These are phyloP conservation scores for Hesperophylax magnus DNA, from an alignment of 1,140 invertebrate species.

Conservation along the genomic window DNA sequence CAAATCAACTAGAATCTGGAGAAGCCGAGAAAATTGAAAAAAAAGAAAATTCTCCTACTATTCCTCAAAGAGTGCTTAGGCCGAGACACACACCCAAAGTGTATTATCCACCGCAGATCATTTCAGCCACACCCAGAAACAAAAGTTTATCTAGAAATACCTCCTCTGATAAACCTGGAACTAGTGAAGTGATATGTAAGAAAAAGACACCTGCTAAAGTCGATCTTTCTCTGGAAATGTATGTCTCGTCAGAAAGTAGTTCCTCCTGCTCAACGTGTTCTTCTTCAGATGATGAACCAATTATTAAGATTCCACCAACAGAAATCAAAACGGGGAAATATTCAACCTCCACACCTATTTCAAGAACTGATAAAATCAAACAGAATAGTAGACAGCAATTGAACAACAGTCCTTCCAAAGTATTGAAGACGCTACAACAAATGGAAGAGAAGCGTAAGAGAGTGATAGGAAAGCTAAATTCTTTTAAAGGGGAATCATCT, in stretches of 20 bases:
- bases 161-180: constrained; percentile 4
- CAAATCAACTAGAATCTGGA: not conserved
- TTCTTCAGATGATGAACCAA: not conserved
- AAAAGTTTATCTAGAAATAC: constrained; percentile 1
- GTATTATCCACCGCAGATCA: not conserved
- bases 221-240: not conserved
- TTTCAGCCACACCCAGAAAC: not conserved
- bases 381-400: not conserved
- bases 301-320: not conserved
- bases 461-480: constrained; percentile 30
- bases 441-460: constrained; percentile 43
- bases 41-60: not conserved
- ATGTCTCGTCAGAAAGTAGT: constrained; percentile 7
- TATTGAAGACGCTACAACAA: not conserved
- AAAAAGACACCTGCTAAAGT: not conserved
- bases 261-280: not conserved
- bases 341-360: constrained; percentile 21
- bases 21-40: not conserved
- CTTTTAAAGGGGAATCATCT: not conserved
- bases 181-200: not conserved
- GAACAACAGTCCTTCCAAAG: not conserved
- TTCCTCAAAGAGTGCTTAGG: constrained; percentile 25
- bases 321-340: not conserved
- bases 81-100: constrained; percentile 12
- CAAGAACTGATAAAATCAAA: not conserved